phyloP scores from a whole-genome alignment of 53 echinoderm and acorn worm genomes.

The Crossaster papposus region DNA sequence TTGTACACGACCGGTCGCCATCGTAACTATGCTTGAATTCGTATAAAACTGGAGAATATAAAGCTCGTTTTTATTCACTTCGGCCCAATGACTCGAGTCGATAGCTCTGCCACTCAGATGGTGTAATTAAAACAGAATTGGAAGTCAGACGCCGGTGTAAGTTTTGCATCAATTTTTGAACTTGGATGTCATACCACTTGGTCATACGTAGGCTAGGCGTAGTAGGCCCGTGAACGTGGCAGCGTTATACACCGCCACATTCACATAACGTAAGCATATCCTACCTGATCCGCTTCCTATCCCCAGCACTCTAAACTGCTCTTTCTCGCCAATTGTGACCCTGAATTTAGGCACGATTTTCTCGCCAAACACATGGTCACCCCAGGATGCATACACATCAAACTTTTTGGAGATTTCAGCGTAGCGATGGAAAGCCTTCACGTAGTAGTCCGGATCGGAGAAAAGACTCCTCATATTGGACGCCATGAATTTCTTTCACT shows the following conservation, averaged over 20 bases:
- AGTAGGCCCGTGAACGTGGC: too few relatives aligned
- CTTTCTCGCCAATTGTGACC: constrained; percentile 20
- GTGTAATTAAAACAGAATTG: too few relatives aligned
- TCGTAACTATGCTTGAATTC: too few relatives aligned
- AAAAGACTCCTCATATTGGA: constrained; percentile 15
- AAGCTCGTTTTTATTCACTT: too few relatives aligned
- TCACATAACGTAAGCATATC: too few relatives aligned
- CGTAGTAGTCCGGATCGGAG: constrained; percentile 67
- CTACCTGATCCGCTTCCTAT: constrained; percentile 62
- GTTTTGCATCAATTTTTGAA: too few relatives aligned
- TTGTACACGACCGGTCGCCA: too few relatives aligned
- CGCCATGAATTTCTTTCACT: not conserved
- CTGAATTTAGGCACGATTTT: constrained; percentile 14
- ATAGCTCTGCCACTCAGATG: too few relatives aligned
- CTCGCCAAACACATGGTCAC: constrained; percentile 29
- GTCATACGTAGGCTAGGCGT: not conserved
- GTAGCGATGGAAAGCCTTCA: constrained; percentile 53
- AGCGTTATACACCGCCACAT: too few relatives aligned
- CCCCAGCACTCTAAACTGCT: constrained; percentile 41
- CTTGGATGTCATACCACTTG: not conserved
- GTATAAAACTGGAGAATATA: too few relatives aligned
- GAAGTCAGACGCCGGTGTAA: too few relatives aligned
- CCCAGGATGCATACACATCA: constrained; percentile 47
- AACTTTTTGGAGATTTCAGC: constrained; percentile 48
- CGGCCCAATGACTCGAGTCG: too few relatives aligned